These are phyloP conservation scores for Holothuria leucospilota DNA, from an alignment of 53 echinoderm and acorn worm genomes.

Conservation along the genomic window DNA sequence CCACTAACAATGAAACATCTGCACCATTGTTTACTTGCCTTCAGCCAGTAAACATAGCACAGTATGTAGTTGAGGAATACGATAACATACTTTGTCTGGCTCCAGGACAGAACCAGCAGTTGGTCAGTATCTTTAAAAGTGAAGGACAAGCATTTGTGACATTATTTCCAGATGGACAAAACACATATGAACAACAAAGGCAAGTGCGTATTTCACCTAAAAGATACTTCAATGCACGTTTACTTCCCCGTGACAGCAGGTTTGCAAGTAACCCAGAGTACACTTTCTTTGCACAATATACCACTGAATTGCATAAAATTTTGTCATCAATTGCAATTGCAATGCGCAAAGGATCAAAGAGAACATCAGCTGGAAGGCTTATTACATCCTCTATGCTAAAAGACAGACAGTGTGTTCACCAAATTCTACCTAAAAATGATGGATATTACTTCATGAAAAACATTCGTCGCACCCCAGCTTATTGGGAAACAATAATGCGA, in stretches of 20 bases:
- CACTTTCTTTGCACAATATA: constrained; percentile 78
- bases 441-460: constrained; percentile 60
- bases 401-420: constrained; percentile 42
- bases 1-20: not conserved
- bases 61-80: constrained; percentile 50
- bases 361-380: constrained; percentile 15
- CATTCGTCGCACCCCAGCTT: not conserved
- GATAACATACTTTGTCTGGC: constrained; percentile 65
- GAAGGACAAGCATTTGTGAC: constrained; percentile 67
- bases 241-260: constrained; percentile 72
- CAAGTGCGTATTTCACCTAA: constrained; percentile 54
- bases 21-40: constrained; percentile 50
- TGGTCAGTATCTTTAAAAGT: constrained; percentile 60
- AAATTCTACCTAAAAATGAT: constrained; percentile 57
- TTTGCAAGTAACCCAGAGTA: constrained; percentile 78
- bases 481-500: constrained; percentile 57
- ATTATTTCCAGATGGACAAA: constrained; percentile 71
- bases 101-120: constrained; percentile 73
- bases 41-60: constrained; percentile 65
- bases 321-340: constrained; percentile 78
- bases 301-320: constrained; percentile 70
- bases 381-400: constrained; percentile 61
- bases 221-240: constrained; percentile 73
- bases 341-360: constrained; percentile 64
- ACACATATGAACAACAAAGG: constrained; percentile 66